Evolutionary conservation across 2,888 invertebrate genomes (phyloP).

Genomic region (Noctua janthina): DNA sequence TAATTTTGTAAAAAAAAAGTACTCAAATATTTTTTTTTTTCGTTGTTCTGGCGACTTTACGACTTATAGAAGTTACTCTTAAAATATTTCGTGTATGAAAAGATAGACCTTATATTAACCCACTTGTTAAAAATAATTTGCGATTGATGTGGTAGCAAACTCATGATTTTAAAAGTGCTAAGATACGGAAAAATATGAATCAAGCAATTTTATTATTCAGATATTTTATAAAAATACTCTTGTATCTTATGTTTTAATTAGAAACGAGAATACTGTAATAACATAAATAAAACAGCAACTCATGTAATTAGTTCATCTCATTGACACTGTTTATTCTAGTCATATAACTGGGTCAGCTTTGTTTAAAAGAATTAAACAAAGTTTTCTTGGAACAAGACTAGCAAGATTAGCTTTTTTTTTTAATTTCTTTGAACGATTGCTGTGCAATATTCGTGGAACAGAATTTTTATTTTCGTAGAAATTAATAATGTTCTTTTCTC

Average conservation of each 20-base stretch:
- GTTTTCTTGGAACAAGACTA: slow-evolving; percentile 3
- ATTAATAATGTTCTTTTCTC: too few species aligned
- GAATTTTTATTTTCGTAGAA: too few species aligned
- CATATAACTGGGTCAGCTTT: slow-evolving; percentile 12
- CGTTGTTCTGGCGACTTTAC: too few species aligned
- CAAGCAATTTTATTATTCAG: background rate
- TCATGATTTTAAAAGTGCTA: too few species aligned
- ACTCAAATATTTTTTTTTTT: too few species aligned
- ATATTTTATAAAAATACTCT: background rate
- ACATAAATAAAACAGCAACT: background rate
- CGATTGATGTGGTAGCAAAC: too few species aligned
- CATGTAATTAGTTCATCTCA: slow-evolving; percentile 22
- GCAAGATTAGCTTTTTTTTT: background rate
- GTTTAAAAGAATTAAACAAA: slow-evolving; percentile 2
- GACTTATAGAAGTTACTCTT: too few species aligned
- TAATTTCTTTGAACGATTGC: background rate
- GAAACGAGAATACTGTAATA: background rate
- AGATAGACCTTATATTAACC: too few species aligned
- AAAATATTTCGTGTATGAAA: too few species aligned
- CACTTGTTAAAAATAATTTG: too few species aligned
- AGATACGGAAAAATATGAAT: too few species aligned
- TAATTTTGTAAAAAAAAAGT: too few species aligned
- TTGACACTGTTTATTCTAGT: slow-evolving; percentile 21
- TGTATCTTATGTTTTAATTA: background rate
- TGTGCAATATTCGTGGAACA: background rate